Evolutionary conservation across 2,888 invertebrate species (phyloP).

Genomic region (Nyleta sp.): DNA sequence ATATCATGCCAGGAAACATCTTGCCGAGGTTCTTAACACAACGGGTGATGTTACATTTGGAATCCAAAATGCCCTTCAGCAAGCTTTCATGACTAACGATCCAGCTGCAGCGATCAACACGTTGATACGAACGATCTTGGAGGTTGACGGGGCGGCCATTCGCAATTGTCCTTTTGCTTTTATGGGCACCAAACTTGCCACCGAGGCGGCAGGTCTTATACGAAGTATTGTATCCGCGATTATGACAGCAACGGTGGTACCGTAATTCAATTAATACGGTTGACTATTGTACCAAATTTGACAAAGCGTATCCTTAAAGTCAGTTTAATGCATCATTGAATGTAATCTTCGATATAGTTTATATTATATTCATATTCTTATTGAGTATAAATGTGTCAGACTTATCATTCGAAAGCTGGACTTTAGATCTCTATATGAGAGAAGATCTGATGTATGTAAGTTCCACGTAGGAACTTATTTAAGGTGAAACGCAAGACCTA

Average conservation of each 20-base stretch:
- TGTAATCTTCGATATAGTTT: too few relatives aligned
- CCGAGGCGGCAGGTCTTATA: conserved; percentile 50
- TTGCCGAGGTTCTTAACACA: conserved; percentile 49
- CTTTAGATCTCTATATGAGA: too few relatives aligned
- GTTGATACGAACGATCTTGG: conserved; percentile 56
- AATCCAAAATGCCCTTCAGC: conserved; percentile 57
- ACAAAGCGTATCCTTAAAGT: too few relatives aligned
- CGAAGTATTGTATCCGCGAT: conserved; percentile 36
- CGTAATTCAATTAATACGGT: background rate
- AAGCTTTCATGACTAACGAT: conserved; percentile 57
- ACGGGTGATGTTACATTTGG: conserved; percentile 55
- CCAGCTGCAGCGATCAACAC: conserved; percentile 49
- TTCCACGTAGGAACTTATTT: too few relatives aligned
- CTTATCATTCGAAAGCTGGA: too few relatives aligned
- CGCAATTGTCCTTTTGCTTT: conserved; percentile 54
- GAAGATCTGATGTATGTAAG: too few relatives aligned
- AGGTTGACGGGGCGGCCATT: conserved; percentile 59
- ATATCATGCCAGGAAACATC: conserved; percentile 57
- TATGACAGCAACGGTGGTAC: conserved; percentile 32
- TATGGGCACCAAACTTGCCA: conserved; percentile 40
- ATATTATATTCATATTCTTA: too few relatives aligned
- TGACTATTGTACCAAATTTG: conserved; percentile 11
- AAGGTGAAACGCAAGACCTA: too few relatives aligned
- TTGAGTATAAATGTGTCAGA: too few relatives aligned
- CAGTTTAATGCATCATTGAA: too few relatives aligned